Percentiles rank a stretch among this genome's conserved stretches.
Conservation (phyloP, 2,113 vertebrate species). For the Paralichthys olivaceus region DNA sequence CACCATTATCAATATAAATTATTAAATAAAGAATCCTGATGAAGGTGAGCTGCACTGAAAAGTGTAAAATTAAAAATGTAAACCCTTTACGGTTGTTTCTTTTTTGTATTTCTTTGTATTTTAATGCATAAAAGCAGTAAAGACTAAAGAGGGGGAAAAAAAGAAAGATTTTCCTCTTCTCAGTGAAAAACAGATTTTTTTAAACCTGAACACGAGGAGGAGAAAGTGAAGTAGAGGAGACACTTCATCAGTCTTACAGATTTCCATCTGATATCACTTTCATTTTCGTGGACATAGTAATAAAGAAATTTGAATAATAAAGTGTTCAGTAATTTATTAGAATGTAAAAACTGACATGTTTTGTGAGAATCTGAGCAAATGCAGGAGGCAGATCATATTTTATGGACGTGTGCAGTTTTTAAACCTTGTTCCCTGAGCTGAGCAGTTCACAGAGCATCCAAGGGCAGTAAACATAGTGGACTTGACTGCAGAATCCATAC, state of each 20-base stretch:
- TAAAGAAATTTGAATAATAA: neutral
- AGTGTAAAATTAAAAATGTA: too few species aligned
- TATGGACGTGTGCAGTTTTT: neutral
- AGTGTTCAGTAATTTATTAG: neutral
- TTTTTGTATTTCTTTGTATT: too few species aligned
- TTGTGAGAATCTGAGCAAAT: neutral
- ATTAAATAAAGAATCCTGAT: too few species aligned
- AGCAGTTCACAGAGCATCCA: neutral
- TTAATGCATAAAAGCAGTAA: too few species aligned
- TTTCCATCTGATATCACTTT: neutral
- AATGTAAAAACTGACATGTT: rapidly evolving
- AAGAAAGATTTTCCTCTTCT: neutral
- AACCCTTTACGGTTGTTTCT: too few species aligned
- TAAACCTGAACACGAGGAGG: neutral
- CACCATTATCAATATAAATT: too few species aligned
- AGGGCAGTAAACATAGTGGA: neutral
- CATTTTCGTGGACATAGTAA: neutral
- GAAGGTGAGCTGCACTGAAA: too few species aligned
- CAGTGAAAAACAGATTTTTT: neutral
- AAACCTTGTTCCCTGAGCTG: neutral
- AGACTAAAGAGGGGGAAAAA: neutral
- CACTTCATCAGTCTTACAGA: neutral
- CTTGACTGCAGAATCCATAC: neutral
- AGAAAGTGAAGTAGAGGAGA: neutral
- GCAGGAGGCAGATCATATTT: neutral